phyloP scores from a whole-genome alignment of 92 coral and sea anemone species.

The Plumapathes pennacea region DNA sequence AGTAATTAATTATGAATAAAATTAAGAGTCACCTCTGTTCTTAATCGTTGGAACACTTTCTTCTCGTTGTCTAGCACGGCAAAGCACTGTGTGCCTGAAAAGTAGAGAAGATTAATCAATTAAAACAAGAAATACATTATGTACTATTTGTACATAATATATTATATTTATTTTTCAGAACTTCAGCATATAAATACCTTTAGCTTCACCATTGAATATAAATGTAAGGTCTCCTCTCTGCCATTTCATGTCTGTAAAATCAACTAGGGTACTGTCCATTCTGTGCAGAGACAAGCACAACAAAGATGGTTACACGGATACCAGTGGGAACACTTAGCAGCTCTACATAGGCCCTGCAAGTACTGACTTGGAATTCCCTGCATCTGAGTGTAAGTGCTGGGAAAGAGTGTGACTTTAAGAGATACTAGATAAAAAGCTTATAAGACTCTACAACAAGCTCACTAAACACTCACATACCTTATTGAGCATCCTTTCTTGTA shows the following conservation, averaged over 20 bases:
- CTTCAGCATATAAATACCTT: slow-evolving; percentile 44
- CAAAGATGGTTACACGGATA: too few relatives aligned
- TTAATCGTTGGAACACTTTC: slow-evolving; percentile 89
- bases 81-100: slow-evolving; percentile 78
- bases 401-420: background rate
- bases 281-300: slow-evolving; percentile 23
- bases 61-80: slow-evolving; percentile 95
- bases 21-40: slow-evolving; percentile 75
- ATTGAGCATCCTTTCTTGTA: slow-evolving; percentile 93
- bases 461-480: too few relatives aligned
- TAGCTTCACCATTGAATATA: slow-evolving; percentile 93
- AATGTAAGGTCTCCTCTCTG: slow-evolving; percentile 94
- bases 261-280: slow-evolving; percentile 96
- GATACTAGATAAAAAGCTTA: slow-evolving; percentile 2
- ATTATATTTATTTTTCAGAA: background rate
- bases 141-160: background rate
- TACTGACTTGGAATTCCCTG: too few relatives aligned
- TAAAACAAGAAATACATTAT: background rate
- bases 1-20: too few relatives aligned
- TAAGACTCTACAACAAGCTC: too few relatives aligned
- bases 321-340: too few relatives aligned
- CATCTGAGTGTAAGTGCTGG: too few relatives aligned
- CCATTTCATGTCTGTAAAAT: slow-evolving; percentile 98
- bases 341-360: too few relatives aligned
- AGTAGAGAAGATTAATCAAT: background rate